Percentiles rank a stretch among this genome's conserved stretches.
phyloP scores from a whole-genome alignment of 2,888 invertebrate genomes.

The Boloria euphrosyne region DNA sequence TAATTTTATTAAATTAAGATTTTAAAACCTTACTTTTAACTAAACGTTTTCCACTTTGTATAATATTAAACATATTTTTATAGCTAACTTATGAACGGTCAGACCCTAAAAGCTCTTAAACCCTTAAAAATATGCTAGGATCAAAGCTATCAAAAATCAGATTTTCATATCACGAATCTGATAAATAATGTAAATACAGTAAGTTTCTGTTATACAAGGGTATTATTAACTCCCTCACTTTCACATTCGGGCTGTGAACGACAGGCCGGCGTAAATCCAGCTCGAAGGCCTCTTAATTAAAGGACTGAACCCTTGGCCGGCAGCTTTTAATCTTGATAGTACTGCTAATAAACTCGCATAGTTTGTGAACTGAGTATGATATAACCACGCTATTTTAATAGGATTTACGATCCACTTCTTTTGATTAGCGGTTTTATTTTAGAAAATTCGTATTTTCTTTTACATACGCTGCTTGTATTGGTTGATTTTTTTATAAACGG shows the following conservation, averaged over 20 bases:
- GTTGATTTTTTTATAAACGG: too few species aligned
- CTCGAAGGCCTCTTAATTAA: conserved; percentile 66
- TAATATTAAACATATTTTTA: too few species aligned
- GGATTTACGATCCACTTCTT: conserved; percentile 2
- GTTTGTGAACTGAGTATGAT: conserved; percentile 39
- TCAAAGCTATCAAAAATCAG: too few species aligned
- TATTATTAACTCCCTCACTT: conserved; percentile 40
- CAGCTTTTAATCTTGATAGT: conserved; percentile 66
- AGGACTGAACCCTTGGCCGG: conserved; percentile 56
- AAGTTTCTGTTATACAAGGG: conserved; percentile 29
- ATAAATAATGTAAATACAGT: conserved; percentile 20
- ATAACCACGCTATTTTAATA: conserved; percentile 21
- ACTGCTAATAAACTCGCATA: conserved; percentile 60
- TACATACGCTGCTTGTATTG: too few species aligned
- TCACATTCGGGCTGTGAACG: conserved; percentile 50
- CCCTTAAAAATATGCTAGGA: too few species aligned
- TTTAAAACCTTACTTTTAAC: too few species aligned
- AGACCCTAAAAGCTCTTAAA: too few species aligned
- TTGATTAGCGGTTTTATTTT: conserved; percentile 8
- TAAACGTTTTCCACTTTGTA: too few species aligned
- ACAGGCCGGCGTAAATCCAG: conserved; percentile 61
- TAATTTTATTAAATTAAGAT: too few species aligned
- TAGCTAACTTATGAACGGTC: too few species aligned
- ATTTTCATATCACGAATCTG: too few species aligned
- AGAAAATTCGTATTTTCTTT: not conserved